Base-by-base conservation (phyloP, 2,888 invertebrate genomes). In the Coenonympha arcania region DNA sequence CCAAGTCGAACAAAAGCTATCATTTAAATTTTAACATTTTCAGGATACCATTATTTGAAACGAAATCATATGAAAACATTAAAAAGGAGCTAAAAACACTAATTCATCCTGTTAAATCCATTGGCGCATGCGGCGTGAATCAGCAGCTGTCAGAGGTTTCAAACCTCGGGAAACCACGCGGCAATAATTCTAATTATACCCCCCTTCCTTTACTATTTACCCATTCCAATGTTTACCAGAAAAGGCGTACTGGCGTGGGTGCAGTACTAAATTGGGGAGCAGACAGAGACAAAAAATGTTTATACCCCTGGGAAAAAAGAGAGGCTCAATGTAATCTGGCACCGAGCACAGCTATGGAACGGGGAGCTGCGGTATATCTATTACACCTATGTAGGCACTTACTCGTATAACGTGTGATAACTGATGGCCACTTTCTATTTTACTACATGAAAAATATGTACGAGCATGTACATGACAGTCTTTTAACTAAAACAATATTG, bases 151-250 rank as follows among this genome's bases (percentile, higher is more conserved):
- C 19, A 40, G 28, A 52, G 41, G 52, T 50, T 59, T 52, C 36
- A 47, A 52, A 40, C 48, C 61, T 58, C 61, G 66, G 63, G 66
- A 70, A 71, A 69, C 66, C 66, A 69, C 65, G 67, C 67, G 68
- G 73, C 74, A 74, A 81, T 78, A 73, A 76, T 83, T 85, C 84
- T 85, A 83, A 85, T 85, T 84, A 83, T 84, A 83, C 69, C 78
- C 73, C 76, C 72, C 79, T 77, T 76, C 76, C 77, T 78, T 76
- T 77, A 76, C 78, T 85, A 84, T 85, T 84, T 84, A 68, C 71
- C 68, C 74, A 81, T 81, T 77, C 74, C 76, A 68, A 69, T 86
- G 82, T 86, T 85, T 84, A 83, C 82, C 74, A 74, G 69, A 76
- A 79, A 79, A 82, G 82, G 78, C 83, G 79, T 74, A 76, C 66